Percentiles rank a stretch among this genome's conserved stretches.
Conservation (phyloP, 2,797 vertebrate species). For the Selene dorsalis region DNA sequence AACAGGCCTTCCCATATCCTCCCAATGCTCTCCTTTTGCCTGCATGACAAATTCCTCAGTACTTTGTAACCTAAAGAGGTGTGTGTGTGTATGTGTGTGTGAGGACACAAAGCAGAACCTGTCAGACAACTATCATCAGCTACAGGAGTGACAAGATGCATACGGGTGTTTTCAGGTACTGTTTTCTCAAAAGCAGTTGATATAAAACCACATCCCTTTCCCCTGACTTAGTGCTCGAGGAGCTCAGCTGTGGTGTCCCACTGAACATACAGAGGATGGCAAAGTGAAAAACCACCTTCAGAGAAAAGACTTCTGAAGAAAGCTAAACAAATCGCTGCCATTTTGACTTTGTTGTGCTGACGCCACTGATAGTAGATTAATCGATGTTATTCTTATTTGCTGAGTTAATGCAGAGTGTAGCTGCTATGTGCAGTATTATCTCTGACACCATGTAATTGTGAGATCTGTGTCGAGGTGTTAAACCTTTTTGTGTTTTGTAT, state of each 20-base stretch:
- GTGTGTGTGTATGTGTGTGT: conserved; percentile 7
- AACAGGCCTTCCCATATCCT: conserved; percentile 34
- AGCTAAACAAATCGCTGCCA: background rate
- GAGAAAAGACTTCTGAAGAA: background rate
- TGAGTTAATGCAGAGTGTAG: background rate
- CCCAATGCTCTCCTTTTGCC: conserved; percentile 55
- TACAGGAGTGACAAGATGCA: conserved; percentile 48
- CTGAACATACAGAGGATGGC: conserved; percentile 4
- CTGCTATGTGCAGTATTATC: background rate
- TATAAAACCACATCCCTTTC: conserved; percentile 78
- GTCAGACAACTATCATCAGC: conserved; percentile 61
- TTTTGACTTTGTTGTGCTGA: background rate
- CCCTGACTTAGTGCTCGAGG: conserved; percentile 25
- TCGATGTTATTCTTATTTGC: background rate
- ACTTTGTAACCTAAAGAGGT: conserved; percentile 34
- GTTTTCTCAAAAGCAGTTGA: conserved; percentile 44
- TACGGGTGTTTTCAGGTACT: conserved; percentile 43
- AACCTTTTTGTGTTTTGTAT: background rate
- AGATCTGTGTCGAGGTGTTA: background rate
- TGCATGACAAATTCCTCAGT: conserved; percentile 68
- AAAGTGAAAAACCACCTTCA: background rate
- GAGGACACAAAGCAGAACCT: conserved; percentile 58
- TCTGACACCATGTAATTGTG: background rate
- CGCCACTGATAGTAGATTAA: too few species aligned
- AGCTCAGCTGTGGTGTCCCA: conserved; percentile 28